A percentile compares a stretch with the other conserved stretches of the same genome.
These are phyloP conservation scores for Parapsyche elsis DNA, from an alignment of 1,140 invertebrate genomes.

Conservation along the genomic window DNA sequence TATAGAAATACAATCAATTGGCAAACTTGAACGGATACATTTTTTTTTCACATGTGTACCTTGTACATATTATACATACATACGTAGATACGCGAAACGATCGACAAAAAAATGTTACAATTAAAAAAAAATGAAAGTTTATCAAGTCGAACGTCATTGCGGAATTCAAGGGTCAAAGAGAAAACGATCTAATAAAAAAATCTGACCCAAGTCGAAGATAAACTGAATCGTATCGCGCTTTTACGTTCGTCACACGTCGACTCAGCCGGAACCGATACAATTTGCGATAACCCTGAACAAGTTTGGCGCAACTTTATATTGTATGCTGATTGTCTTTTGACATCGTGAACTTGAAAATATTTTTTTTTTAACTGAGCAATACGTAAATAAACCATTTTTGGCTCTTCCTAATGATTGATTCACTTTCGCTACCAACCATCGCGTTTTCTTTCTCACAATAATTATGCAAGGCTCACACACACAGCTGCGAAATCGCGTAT, in stretches of 20 bases:
- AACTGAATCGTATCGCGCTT: neutral
- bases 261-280: neutral
- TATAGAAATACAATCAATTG: no score
- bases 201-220: neutral
- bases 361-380: no score
- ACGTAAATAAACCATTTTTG: no score
- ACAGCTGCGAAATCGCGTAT: no score
- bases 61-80: neutral
- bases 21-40: no score
- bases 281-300: slow-evolving; percentile 23
- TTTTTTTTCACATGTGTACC: no score
- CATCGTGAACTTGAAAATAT: neutral
- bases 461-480: no score
- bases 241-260: neutral
- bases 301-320: neutral
- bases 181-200: neutral
- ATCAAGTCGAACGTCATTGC: neutral
- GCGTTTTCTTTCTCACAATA: no score
- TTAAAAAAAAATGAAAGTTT: no score
- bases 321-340: neutral
- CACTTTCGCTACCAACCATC: no score
- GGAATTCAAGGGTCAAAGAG: neutral
- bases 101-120: neutral
- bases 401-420: no score
- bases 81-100: neutral